These are phyloP conservation scores for Centropus bengalensis DNA, from an alignment of 2,113 vertebrate genomes.

Conservation along the genomic window DNA sequence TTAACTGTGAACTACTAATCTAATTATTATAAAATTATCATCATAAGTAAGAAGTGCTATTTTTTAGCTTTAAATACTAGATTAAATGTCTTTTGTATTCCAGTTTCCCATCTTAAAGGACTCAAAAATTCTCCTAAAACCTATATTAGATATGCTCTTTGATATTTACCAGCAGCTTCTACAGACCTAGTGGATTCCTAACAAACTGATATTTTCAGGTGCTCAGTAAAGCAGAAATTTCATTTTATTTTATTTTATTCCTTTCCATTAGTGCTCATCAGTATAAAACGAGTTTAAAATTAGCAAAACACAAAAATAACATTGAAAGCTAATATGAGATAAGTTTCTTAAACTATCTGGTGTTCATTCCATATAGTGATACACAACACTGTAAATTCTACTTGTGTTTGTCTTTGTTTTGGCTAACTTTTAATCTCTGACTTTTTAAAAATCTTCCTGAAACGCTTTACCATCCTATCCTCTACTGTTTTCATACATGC, in stretches of 20 bases:
- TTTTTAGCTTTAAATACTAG: not conserved
- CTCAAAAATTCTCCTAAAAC: not conserved
- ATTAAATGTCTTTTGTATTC: not conserved
- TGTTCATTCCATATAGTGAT: not conserved
- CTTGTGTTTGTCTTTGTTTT: not conserved
- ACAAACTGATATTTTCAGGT: not conserved
- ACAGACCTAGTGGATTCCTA: not conserved
- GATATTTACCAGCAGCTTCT: not conserved
- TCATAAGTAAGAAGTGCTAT: not conserved
- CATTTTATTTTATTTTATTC: not conserved
- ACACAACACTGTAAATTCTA: not conserved
- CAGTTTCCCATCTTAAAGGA: not conserved
- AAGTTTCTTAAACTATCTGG: not conserved
- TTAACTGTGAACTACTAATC: not conserved
- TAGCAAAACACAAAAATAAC: not conserved
- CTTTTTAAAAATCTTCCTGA: not conserved
- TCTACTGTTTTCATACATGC: not conserved
- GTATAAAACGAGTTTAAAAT: not conserved
- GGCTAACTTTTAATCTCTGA: not conserved
- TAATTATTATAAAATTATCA: not conserved
- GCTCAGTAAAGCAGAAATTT: not conserved
- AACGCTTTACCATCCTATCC: not conserved
- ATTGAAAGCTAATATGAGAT: not conserved
- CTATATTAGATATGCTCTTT: not conserved
- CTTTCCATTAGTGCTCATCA: not conserved